Base-by-base conservation (phyloP, 1,140 invertebrate species). In the Drosophila littoralis region DNA sequence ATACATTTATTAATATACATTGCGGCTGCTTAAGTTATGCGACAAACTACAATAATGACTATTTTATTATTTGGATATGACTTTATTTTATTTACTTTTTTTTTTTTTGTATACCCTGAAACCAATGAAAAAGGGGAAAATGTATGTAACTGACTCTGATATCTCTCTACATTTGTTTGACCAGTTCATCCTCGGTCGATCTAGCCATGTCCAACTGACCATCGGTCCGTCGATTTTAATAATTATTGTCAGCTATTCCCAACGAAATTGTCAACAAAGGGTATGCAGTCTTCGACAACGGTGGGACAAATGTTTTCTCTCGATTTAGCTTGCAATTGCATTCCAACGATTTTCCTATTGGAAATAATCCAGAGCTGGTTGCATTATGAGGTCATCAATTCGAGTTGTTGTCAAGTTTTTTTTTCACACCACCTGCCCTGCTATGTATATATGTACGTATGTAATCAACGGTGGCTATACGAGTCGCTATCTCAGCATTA, bases 1-100 rank as follows among this genome's bases (percentile, higher is more conserved):
- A 50, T 38, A 33, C 60, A 48, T 63, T 60, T 75, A 71, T 65
- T 72, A 66, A 32, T 55, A 48, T 66, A 69, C 43, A 69, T 69
- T 58, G 45, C 65, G 46, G 65, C 36, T 67, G 65, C 42, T 33
- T 51, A 58, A 57, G 54, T 38, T 57, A 17, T n/a, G 35, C 35
- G 35, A 50, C 15, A 52, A 51, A 8, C 36, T 17, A n/a, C 45
- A 15, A 2, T 13, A 7, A 42, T n/a, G 17, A 15, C 22, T 33
- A n/a, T 58, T 48, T 50, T 66, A 57, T 38, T 13, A 66, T 66
- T 55, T 40, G n/a, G 6, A 2, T 7, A 17, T 28, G 33, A 38
- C 10, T 8, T 46, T 22, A 12, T 15, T 17, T 15, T 42, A 9
- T 28, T 15, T 51, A 40, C 4, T 50, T 8, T 36, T 28, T 32